These are phyloP conservation scores for Procambarus clarkii DNA, from an alignment of 1,140 invertebrate genomes.

Conservation along the genomic window DNA sequence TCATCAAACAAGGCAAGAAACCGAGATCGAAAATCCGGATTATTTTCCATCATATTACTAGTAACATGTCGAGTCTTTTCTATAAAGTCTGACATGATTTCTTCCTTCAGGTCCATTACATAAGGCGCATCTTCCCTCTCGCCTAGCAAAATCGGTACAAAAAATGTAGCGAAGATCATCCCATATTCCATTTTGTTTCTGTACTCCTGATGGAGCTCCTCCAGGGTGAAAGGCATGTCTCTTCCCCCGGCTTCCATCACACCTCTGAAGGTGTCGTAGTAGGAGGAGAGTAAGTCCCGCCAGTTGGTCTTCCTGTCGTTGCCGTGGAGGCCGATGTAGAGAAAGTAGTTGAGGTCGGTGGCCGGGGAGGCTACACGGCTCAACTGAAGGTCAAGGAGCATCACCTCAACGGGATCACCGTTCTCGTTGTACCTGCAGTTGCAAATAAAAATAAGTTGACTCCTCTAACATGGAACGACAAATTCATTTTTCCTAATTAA, in stretches of 20 bases:
- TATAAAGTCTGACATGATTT: not conserved
- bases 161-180: slow-evolving; percentile 7
- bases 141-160: slow-evolving; percentile 29
- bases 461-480: too few species aligned
- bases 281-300: slow-evolving; percentile 12
- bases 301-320: slow-evolving; percentile 22
- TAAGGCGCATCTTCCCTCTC: slow-evolving; percentile 14
- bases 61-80: not conserved
- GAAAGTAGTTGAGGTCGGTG: slow-evolving; percentile 60
- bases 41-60: not conserved
- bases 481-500: too few species aligned
- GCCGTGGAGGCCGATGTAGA: slow-evolving; percentile 50
- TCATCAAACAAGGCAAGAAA: slow-evolving; percentile 6
- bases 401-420: slow-evolving; percentile 46
- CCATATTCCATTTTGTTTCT: slow-evolving; percentile 24
- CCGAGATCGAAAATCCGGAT: slow-evolving; percentile 15
- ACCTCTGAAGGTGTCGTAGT: slow-evolving; percentile 22
- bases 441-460: too few species aligned
- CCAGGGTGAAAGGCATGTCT: not conserved
- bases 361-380: slow-evolving; percentile 43
- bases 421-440: slow-evolving; percentile 44
- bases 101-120: not conserved
- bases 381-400: slow-evolving; percentile 57
- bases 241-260: not conserved
- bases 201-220: slow-evolving; percentile 46